A percentile compares a stretch with the other conserved stretches of the same genome.
Conservation (phyloP, 2,888 invertebrate genomes). For the Diploptera punctata region DNA sequence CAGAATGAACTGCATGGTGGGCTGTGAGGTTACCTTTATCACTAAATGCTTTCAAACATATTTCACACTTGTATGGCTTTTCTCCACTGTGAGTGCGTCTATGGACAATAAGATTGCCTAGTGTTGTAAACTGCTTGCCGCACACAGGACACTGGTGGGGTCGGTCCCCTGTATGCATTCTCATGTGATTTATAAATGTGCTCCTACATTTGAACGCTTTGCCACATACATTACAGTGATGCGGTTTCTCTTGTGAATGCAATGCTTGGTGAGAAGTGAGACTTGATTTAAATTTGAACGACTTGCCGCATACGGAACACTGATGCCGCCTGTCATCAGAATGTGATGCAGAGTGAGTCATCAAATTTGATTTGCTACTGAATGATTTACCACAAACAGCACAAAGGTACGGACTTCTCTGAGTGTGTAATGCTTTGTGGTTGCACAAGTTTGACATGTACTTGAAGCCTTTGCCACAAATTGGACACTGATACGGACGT, state of each 20-base stretch:
- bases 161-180: not conserved
- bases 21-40: conserved; percentile 24
- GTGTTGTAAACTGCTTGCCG: conserved; percentile 17
- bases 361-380: conserved; percentile 17
- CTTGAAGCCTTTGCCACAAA: conserved; percentile 13
- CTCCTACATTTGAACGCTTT: conserved; percentile 22
- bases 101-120: conserved; percentile 10
- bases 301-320: conserved; percentile 28
- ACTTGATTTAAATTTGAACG: conserved; percentile 18
- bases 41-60: conserved; percentile 4
- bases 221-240: conserved; percentile 27
- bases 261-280: not conserved
- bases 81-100: conserved; percentile 24
- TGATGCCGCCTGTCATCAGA: conserved; percentile 5
- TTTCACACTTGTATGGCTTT: not conserved
- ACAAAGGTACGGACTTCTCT: conserved; percentile 15
- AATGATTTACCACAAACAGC: conserved; percentile 20
- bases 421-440: conserved; percentile 17
- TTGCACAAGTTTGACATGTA: conserved; percentile 25
- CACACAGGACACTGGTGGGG: conserved; percentile 24
- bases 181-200: conserved; percentile 8
- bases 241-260: conserved; percentile 19
- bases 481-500: conserved; percentile 7
- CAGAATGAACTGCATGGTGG: conserved; percentile 5
- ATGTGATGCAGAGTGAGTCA: conserved; percentile 18